phyloP scores from a whole-genome alignment of 1,140 invertebrate species.

The Drosophila persimilis region DNA sequence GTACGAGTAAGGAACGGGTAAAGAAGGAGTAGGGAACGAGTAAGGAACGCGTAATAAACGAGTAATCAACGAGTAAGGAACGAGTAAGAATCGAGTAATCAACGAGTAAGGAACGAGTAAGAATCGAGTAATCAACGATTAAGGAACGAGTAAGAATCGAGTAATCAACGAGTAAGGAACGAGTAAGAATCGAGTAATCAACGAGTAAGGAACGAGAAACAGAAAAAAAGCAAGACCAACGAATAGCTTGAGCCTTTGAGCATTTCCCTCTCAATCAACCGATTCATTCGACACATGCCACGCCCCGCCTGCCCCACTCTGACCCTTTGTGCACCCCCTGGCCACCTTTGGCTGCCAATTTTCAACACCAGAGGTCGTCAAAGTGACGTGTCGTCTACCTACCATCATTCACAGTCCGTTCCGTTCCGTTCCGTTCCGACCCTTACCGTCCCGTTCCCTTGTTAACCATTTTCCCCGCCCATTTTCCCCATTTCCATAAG shows the following conservation, averaged over 20 bases:
- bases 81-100: no score
- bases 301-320: background rate
- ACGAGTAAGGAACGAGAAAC: background rate
- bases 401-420: slow-evolving; percentile 2
- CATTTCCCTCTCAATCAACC: slow-evolving; percentile 1
- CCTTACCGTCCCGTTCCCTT: background rate
- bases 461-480: background rate
- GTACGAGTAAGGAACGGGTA: no score
- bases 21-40: no score
- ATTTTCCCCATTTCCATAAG: background rate
- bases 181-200: background rate
- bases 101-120: no score
- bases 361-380: slow-evolving; percentile 44
- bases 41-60: no score
- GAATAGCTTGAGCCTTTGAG: no score
- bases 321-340: background rate
- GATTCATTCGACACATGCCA: slow-evolving; percentile 21
- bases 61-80: no score
- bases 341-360: slow-evolving; percentile 30
- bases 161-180: no score
- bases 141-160: accelerated
- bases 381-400: slow-evolving; percentile 51
- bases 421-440: background rate
- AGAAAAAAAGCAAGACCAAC: background rate
- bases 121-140: no score